phyloP scores from a whole-genome alignment of 2,888 invertebrate species.

The Ptychoptera albimana region DNA sequence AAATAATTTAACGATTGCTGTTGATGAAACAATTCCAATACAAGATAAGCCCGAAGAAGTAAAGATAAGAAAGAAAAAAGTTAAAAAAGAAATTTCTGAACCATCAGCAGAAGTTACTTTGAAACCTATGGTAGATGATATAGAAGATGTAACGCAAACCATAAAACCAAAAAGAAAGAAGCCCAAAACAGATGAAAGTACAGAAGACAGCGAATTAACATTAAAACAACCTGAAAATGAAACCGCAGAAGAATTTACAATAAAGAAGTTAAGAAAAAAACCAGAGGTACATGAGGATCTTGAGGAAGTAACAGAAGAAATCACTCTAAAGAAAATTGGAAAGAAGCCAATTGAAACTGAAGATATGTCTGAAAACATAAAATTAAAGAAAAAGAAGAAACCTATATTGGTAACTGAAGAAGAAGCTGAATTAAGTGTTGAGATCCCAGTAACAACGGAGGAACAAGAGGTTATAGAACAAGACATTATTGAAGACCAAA shows the following conservation, averaged over 20 bases:
- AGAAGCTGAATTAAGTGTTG: slow-evolving; percentile 9
- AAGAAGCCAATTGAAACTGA: slow-evolving; percentile 11
- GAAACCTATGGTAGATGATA: background rate
- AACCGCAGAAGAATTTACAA: slow-evolving; percentile 21
- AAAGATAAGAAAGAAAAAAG: too few relatives aligned
- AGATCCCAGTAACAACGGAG: background rate
- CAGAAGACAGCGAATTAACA: background rate
- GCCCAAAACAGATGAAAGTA: slow-evolving; percentile 8
- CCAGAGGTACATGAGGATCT: slow-evolving; percentile 19
- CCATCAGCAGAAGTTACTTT: slow-evolving; percentile 1
- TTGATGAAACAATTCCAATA: too few relatives aligned
- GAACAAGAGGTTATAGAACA: slow-evolving; percentile 2
- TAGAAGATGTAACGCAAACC: slow-evolving; percentile 15
- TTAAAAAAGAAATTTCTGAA: background rate
- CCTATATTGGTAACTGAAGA: slow-evolving; percentile 12
- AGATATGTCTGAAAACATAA: slow-evolving; percentile 19
- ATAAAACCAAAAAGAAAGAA: slow-evolving; percentile 10
- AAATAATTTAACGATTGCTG: too few relatives aligned
- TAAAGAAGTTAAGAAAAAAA: slow-evolving; percentile 19
- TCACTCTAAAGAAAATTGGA: slow-evolving; percentile 10
- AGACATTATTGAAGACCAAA: background rate
- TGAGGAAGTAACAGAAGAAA: slow-evolving; percentile 20
- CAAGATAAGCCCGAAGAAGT: too few relatives aligned
- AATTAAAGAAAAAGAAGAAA: slow-evolving; percentile 18
- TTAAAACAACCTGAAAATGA: slow-evolving; percentile 18